Conservation (phyloP, 2,113 vertebrate genomes). For the Rattus rattus region DNA sequence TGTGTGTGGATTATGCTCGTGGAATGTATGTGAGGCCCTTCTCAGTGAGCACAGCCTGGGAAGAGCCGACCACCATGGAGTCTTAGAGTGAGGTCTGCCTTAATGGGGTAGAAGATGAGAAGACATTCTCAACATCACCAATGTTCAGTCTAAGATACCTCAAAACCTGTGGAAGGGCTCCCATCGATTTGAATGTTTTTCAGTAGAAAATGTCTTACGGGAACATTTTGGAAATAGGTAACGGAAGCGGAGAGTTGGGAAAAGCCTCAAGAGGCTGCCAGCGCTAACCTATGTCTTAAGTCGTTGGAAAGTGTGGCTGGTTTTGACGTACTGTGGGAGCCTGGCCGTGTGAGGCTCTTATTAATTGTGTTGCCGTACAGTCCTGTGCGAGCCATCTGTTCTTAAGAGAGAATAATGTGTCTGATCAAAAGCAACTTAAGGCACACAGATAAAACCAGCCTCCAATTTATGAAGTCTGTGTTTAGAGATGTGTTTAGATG, state of each 20-base stretch:
- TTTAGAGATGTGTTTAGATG: conserved; percentile 13
- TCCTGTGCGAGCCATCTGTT: conserved; percentile 18
- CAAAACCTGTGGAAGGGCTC: not conserved
- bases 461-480: not conserved
- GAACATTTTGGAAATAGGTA: conserved; percentile 56
- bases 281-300: not conserved
- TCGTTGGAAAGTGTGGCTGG: not conserved
- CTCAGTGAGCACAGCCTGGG: not conserved
- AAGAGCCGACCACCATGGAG: not conserved
- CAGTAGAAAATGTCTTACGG: conserved; percentile 40
- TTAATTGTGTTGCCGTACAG: not conserved
- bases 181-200: conserved; percentile 51
- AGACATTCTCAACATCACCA: not conserved
- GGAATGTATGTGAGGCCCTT: not conserved
- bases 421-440: not conserved
- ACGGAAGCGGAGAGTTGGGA: conserved; percentile 46
- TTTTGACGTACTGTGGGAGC: not conserved
- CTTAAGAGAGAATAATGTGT: not conserved
- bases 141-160: not conserved
- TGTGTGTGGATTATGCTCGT: not conserved
- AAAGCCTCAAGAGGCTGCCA: not conserved
- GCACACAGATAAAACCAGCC: conserved; percentile 1
- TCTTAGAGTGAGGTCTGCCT: too few species aligned
- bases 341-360: not conserved
- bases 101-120: not conserved